These are phyloP conservation scores for Amorpha juglandis DNA, from an alignment of 2,888 invertebrate genomes.

Conservation along the genomic window DNA sequence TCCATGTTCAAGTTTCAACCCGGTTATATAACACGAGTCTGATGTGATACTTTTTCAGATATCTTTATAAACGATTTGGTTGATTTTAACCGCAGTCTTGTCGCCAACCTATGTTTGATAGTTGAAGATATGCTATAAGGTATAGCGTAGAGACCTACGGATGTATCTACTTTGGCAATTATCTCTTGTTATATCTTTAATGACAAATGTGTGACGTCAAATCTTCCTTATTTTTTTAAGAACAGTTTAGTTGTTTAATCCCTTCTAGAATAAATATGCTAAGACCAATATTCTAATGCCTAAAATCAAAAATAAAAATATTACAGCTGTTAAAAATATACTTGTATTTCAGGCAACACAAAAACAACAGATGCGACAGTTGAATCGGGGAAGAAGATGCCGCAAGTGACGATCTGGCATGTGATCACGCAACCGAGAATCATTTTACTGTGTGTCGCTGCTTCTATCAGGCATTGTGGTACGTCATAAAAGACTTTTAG, in stretches of 20 bases:
- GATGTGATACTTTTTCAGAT: neutral
- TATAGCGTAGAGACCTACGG: neutral
- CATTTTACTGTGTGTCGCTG: constrained; percentile 92
- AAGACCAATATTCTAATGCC: no score
- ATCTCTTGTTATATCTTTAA: no score
- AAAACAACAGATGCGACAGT: constrained; percentile 7
- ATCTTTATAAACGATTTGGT: no score
- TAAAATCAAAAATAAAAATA: no score
- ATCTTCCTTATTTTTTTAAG: no score
- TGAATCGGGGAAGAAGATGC: constrained; percentile 76
- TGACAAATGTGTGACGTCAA: no score
- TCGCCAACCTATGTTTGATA: no score
- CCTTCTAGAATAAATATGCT: no score
- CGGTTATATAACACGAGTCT: neutral
- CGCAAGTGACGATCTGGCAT: constrained; percentile 88
- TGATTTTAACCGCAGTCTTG: no score
- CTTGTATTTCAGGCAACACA: neutral
- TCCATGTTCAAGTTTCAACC: neutral
- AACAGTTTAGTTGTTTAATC: no score
- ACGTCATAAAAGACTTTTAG: constrained; percentile 40
- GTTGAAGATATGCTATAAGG: no score
- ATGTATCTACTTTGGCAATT: no score
- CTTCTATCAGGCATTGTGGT: constrained; percentile 94
- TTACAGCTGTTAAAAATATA: neutral
- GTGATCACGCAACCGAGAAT: constrained; percentile 91